These are phyloP conservation scores for Herminia tarsipennalis DNA, from an alignment of 2,888 invertebrate species.

Conservation along the genomic window DNA sequence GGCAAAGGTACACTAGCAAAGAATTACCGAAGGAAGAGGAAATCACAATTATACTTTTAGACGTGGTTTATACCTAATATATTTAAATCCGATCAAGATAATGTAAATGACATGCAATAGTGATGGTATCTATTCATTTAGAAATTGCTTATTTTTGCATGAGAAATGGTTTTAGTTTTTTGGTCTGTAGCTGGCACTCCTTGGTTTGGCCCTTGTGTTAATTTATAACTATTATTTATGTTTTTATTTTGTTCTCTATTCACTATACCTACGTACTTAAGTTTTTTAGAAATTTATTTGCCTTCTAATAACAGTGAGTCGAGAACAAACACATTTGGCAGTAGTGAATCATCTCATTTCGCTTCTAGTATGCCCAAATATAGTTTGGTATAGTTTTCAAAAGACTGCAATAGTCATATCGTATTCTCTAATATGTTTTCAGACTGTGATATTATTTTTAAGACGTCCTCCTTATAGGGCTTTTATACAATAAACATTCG, in stretches of 20 bases:
- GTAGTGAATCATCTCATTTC: constrained; percentile 53
- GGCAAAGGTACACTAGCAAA: too few relatives aligned
- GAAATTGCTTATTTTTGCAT: constrained; percentile 78
- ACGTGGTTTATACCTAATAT: too few relatives aligned
- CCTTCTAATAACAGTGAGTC: constrained; percentile 44
- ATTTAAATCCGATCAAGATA: constrained; percentile 14
- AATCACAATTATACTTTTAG: too few relatives aligned
- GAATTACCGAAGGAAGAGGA: too few relatives aligned
- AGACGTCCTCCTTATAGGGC: constrained; percentile 49
- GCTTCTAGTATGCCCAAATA: constrained; percentile 54
- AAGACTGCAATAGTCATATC: constrained; percentile 72
- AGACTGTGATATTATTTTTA: constrained; percentile 81
- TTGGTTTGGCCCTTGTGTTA: constrained; percentile 83
- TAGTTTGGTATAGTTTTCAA: constrained; percentile 52
- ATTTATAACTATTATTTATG: constrained; percentile 51
- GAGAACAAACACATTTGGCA: constrained; percentile 38
- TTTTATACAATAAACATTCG: constrained; percentile 44
- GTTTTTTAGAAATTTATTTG: constrained; percentile 19
- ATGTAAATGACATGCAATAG: constrained; percentile 58
- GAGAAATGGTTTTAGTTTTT: constrained; percentile 66
- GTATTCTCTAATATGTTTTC: constrained; percentile 55
- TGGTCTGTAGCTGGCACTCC: constrained; percentile 84
- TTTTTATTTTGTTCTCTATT: constrained; percentile 52
- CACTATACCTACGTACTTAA: constrained; percentile 36
- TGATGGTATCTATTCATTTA: constrained; percentile 63